Percentiles rank a stretch among this genome's conserved stretches.
These are phyloP conservation scores for Anastatus disparis DNA, from an alignment of 1,140 invertebrate genomes.

Conservation along the genomic window DNA sequence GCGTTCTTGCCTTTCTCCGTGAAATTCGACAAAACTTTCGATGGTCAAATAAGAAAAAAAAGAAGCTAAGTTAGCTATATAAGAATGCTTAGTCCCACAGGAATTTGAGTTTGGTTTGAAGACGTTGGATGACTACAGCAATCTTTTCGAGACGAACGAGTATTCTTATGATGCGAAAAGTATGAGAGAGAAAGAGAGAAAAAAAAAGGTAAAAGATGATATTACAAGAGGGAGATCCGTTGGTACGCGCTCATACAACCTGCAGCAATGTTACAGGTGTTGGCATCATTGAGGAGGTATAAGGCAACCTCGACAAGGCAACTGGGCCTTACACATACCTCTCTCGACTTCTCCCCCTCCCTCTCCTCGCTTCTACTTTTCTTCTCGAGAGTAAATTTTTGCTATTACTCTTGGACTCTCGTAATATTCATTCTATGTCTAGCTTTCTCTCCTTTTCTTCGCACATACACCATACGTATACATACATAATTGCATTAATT, in stretches of 20 bases:
- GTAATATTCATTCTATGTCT: neutral
- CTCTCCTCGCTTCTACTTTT: constrained; percentile 19
- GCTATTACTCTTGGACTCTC: neutral
- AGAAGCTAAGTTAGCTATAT: neutral
- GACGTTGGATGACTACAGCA: neutral
- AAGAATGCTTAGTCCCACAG: neutral
- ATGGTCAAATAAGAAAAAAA: neutral
- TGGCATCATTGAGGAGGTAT: constrained; percentile 20
- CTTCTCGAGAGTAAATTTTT: too few species aligned
- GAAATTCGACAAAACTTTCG: neutral
- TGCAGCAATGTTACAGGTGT: constrained; percentile 23
- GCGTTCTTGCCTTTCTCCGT: neutral
- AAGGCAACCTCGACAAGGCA: constrained; percentile 14
- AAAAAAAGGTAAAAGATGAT: too few species aligned
- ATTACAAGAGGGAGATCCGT: too few species aligned
- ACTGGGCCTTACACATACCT: neutral
- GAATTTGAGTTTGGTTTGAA: neutral
- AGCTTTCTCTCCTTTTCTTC: constrained; percentile 28
- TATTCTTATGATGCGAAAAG: too few species aligned
- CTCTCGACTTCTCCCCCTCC: constrained; percentile 2
- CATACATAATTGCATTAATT: constrained; percentile 29
- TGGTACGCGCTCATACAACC: constrained; percentile 14
- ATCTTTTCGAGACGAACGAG: neutral
- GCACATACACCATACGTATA: neutral
- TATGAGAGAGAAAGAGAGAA: neutral